Base-by-base conservation (phyloP, 2,797 vertebrate genomes). In the Pygocentrus nattereri region DNA sequence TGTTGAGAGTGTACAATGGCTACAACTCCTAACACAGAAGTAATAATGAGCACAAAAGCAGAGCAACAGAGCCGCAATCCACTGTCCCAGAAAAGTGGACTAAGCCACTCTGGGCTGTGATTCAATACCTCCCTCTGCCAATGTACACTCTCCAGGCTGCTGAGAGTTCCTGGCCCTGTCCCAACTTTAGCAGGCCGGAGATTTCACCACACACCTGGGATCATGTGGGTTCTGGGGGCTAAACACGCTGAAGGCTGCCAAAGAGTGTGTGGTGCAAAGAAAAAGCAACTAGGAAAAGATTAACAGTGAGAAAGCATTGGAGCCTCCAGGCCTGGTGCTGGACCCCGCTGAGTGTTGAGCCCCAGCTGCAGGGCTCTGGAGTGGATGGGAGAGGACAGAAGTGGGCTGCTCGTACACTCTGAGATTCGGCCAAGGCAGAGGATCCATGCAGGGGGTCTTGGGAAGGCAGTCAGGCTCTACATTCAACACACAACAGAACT, bases 171-270 rank as follows among this genome's bases (percentile, higher is more conserved):
- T 69, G 67, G 67, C 21, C 44, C 67, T 8, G 41, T 23, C n/a
- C 38, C 67, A 69, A 15, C 44, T 47, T 69, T 69, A 69, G 16
- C 67, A 47, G 67, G 67, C 38, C 67, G 5, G 67, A 69, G 67
- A 69, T 69, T 69, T 69, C 38, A 47, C 67, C 67, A 44, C n/a
- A 23, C 67, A 69, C 38, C n/a, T 23, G 67, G 67, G 67, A 69
- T n/a, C 41, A 23, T 49, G 67, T 44, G 38, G 38, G 44, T 69
- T 69, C 41, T 47, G 41, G 44, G 67, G 67, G n/a, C 67, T 47
- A 69, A 69, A 69, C 38, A 68, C 30, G 21, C 34, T 21, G 34
- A 41, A 69, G 1, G n/a, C 67, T 69, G 38, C 38, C 67, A 69
- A 21, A 69, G 31, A 21, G 64, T 38, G 64, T 18, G 64, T 38